Conservation (phyloP, 2,797 vertebrate genomes). For the Tadarida brasiliensis region DNA sequence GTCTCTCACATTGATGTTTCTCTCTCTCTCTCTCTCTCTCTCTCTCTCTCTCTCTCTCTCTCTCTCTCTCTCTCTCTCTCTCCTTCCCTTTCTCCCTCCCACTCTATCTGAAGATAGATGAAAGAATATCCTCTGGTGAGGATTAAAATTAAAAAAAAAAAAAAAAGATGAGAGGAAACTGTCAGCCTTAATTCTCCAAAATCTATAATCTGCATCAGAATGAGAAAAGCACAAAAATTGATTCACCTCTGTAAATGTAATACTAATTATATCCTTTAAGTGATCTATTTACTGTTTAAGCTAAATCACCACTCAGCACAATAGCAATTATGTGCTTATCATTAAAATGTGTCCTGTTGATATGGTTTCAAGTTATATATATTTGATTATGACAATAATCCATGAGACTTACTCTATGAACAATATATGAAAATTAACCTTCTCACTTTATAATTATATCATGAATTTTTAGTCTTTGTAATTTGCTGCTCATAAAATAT, state of each 20-base stretch:
- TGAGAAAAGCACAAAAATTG: constrained; percentile 56
- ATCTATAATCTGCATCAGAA: constrained; percentile 43
- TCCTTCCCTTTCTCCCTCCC: too few relatives aligned
- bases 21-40: too few relatives aligned
- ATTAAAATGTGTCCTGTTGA: constrained; percentile 69
- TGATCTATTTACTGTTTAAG: constrained; percentile 67
- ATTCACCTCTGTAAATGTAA: constrained; percentile 66
- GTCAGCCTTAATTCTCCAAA: constrained; percentile 40
- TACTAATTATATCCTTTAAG: constrained; percentile 66
- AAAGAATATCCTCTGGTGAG: too few relatives aligned
- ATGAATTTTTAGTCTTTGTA: constrained; percentile 56
- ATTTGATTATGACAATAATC: constrained; percentile 63
- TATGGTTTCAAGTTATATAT: constrained; percentile 55
- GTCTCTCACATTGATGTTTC: too few relatives aligned
- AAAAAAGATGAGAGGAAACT: constrained; percentile 32
- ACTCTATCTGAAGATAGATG: too few relatives aligned
- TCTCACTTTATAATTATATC: constrained; percentile 63
- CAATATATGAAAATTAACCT: constrained; percentile 65
- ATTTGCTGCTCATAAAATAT: constrained; percentile 62
- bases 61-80: too few relatives aligned
- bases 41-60: too few relatives aligned
- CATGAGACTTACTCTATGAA: constrained; percentile 45
- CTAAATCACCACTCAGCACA: constrained; percentile 61
- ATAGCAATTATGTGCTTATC: constrained; percentile 50
- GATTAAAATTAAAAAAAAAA: too few relatives aligned